These are phyloP conservation scores for Tiliacea aurago DNA, from an alignment of 2,888 invertebrate species.

Conservation along the genomic window DNA sequence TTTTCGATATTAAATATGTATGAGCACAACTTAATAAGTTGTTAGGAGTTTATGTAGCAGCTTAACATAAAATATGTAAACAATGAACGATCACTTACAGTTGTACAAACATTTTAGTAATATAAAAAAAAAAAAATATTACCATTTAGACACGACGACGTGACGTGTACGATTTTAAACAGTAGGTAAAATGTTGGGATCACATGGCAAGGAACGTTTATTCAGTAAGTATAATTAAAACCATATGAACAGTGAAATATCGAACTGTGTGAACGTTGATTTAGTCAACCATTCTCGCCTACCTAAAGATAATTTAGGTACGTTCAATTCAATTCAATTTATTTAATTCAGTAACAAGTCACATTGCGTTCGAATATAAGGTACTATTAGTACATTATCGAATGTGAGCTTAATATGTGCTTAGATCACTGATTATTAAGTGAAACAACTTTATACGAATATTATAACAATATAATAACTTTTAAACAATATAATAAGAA, in stretches of 20 bases:
- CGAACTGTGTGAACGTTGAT: background rate
- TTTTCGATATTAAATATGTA: background rate
- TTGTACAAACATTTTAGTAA: conserved; percentile 22
- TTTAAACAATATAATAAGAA: too few relatives aligned
- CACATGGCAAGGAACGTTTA: background rate
- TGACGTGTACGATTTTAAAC: background rate
- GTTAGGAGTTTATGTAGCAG: background rate
- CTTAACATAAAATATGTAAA: conserved; percentile 8
- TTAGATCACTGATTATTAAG: too few relatives aligned
- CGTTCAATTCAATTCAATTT: too few relatives aligned
- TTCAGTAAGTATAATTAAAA: background rate
- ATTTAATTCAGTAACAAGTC: too few relatives aligned
- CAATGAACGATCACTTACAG: conserved; percentile 15
- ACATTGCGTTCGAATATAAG: too few relatives aligned
- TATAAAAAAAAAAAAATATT: background rate
- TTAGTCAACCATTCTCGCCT: too few relatives aligned
- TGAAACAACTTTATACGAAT: too few relatives aligned
- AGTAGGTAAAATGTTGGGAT: background rate
- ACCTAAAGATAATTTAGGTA: background rate
- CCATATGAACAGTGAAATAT: background rate
- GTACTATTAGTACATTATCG: too few relatives aligned
- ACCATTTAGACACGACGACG: background rate
- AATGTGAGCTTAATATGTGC: too few relatives aligned
- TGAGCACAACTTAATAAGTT: conserved; percentile 5
- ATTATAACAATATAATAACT: too few relatives aligned